phyloP scores from a whole-genome alignment of 2,113 vertebrate genomes.

The Hypocryptadius cinnamomeus region DNA sequence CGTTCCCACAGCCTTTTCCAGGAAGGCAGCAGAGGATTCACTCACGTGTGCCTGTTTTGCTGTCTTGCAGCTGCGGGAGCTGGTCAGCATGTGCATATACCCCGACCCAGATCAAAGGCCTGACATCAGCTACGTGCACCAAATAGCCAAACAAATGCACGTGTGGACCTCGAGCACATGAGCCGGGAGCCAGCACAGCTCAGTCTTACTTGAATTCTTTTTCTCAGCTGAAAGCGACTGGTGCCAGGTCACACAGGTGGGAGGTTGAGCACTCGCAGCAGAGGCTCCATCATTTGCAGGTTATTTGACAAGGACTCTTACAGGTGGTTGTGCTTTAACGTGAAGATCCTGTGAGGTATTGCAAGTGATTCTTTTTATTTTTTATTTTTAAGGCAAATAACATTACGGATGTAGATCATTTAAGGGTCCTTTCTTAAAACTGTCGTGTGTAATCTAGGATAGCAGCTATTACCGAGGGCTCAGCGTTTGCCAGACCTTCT shows the following conservation, averaged over 20 bases:
- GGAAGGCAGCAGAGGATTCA: fast-evolving
- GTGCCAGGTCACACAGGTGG: slow-evolving; percentile 24
- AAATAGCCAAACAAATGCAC: slow-evolving; percentile 83
- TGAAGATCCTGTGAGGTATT: slow-evolving; percentile 52
- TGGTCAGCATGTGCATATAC: slow-evolving; percentile 86
- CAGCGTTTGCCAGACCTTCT: background rate
- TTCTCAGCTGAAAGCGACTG: slow-evolving; percentile 52
- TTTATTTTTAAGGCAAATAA: slow-evolving; percentile 25
- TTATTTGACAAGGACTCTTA: slow-evolving; percentile 56
- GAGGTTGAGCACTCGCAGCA: slow-evolving; percentile 26
- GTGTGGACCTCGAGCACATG: slow-evolving; percentile 81
- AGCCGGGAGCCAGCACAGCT: slow-evolving; percentile 56
- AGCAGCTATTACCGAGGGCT: slow-evolving; percentile 22
- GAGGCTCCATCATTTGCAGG: slow-evolving; percentile 35
- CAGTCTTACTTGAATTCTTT: slow-evolving; percentile 70
- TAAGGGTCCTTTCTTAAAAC: slow-evolving; percentile 66
- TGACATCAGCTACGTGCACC: slow-evolving; percentile 80
- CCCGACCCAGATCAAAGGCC: slow-evolving; percentile 78
- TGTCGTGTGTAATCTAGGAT: slow-evolving; percentile 64
- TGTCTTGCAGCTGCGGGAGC: slow-evolving; percentile 74
- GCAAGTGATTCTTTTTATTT: slow-evolving; percentile 30
- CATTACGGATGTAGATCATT: slow-evolving; percentile 61
- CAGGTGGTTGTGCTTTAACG: slow-evolving; percentile 42
- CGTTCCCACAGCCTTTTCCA: fast-evolving
- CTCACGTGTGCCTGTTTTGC: background rate